A percentile compares a stretch with the other conserved stretches of the same genome.
Evolutionary conservation across 64 coral and sea anemone species (phyloP).

Genomic region (Pachyseris speciosa): DNA sequence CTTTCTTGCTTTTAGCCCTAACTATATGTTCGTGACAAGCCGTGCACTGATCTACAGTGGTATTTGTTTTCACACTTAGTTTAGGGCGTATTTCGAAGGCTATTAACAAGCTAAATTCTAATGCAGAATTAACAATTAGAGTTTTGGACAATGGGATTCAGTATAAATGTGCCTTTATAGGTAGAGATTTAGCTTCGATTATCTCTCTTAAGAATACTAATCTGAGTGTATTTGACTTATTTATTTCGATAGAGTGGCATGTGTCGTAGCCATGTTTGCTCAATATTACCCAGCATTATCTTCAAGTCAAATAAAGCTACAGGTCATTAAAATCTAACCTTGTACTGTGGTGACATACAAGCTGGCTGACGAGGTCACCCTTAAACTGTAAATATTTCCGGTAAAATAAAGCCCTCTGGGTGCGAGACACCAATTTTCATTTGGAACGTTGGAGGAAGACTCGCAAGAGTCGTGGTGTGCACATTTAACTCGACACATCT

Average conservation of each 20-base stretch:
- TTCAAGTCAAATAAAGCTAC: conserved; percentile 22
- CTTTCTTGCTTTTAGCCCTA: background rate
- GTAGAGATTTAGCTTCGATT: background rate
- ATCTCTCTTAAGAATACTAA: background rate
- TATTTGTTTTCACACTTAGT: background rate
- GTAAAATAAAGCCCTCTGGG: conserved; percentile 24
- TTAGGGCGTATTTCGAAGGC: background rate
- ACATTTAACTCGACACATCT: conserved; percentile 43
- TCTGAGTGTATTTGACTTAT: background rate
- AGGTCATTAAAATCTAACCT: conserved; percentile 30
- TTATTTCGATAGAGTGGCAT: background rate
- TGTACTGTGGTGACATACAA: conserved; percentile 5
- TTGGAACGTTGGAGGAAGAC: background rate
- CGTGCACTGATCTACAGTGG: background rate
- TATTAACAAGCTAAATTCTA: background rate
- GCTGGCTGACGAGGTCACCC: conserved; percentile 2
- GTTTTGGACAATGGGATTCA: background rate
- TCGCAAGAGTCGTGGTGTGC: background rate
- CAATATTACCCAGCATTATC: conserved; percentile 28
- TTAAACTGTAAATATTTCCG: conserved; percentile 29
- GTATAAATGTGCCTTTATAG: background rate
- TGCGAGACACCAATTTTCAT: conserved; percentile 22
- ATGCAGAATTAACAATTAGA: background rate
- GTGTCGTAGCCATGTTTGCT: conserved; percentile 1
- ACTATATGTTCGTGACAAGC: conserved; percentile 20